phyloP scores from a whole-genome alignment of 2,888 invertebrate genomes.

The Scaptodrosophila latifasciaeformis region DNA sequence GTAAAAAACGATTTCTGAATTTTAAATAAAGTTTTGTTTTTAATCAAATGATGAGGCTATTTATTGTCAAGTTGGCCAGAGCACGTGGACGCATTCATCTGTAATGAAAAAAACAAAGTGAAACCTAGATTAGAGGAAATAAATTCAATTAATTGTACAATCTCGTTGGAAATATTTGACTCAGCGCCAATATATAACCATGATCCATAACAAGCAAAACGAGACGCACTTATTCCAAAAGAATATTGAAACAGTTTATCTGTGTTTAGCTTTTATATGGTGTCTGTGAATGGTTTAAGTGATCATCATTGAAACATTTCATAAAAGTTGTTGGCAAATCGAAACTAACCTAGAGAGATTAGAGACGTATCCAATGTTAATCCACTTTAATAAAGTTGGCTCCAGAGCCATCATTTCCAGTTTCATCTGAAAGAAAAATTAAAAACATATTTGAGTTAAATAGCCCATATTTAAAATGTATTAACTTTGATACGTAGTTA shows the following conservation, averaged over 20 bases:
- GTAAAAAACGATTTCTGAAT: slow-evolving; percentile 75
- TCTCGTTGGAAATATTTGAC: slow-evolving; percentile 3
- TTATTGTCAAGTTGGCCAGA: too few species aligned
- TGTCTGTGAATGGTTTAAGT: slow-evolving; percentile 73
- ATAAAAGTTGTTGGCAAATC: neutral
- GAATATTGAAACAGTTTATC: slow-evolving; percentile 69
- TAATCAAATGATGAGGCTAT: neutral
- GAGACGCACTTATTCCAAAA: slow-evolving; percentile 65
- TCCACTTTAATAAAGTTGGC: neutral
- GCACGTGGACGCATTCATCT: too few species aligned
- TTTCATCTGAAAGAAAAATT: neutral
- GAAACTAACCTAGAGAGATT: neutral
- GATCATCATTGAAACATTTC: slow-evolving; percentile 55
- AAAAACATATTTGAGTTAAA: neutral
- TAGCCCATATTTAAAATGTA: neutral
- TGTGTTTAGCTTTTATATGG: slow-evolving; percentile 56
- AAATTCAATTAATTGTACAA: neutral
- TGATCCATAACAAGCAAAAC: slow-evolving; percentile 60
- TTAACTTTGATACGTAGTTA: too few species aligned
- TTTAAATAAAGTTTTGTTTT: slow-evolving; percentile 1
- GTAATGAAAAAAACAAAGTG: slow-evolving; percentile 8
- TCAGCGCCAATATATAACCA: slow-evolving; percentile 72
- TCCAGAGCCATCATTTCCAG: neutral
- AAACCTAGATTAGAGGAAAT: neutral
- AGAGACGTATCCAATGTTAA: neutral